Conservation (phyloP, 30 jellyfish, hydroid and myxozoan species). For the Catostylus mosaicus region DNA sequence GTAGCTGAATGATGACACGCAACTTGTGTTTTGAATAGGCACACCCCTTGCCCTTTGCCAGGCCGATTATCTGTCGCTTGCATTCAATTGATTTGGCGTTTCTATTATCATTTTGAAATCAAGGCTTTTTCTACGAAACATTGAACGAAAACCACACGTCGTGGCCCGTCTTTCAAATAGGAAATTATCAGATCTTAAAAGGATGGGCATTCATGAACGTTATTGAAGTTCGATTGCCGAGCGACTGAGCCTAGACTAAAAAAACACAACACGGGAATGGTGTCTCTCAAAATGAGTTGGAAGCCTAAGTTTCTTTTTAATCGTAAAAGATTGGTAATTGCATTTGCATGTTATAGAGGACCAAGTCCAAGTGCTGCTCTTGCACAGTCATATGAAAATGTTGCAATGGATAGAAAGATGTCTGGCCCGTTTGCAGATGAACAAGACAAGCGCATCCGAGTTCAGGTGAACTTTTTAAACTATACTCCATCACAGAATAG, state of each 20-base stretch:
- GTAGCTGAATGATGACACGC: background rate
- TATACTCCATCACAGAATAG: no score
- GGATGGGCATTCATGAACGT: background rate
- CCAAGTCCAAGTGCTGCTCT: constrained; percentile 1
- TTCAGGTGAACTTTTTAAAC: no score
- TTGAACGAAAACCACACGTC: background rate
- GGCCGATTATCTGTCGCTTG: background rate
- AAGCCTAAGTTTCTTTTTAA: background rate
- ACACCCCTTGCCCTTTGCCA: background rate
- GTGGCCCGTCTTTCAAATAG: background rate
- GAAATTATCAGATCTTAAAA: no score
- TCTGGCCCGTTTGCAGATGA: constrained; percentile 11
- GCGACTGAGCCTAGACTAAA: background rate
- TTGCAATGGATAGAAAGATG: constrained; percentile 12
- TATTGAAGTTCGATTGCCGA: no score
- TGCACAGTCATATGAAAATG: constrained; percentile 46
- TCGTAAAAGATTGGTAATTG: background rate
- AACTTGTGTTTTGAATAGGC: background rate
- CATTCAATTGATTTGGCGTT: background rate
- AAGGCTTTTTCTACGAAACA: background rate
- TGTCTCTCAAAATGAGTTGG: constrained; percentile 3
- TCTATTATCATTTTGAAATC: background rate
- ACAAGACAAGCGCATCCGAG: constrained; percentile 22
- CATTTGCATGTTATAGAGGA: constrained; percentile 48
- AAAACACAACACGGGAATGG: constrained; percentile 9